Evolutionary conservation across 1,140 invertebrate genomes (phyloP), one percentile per base, ranked within the genome.

Genomic region (Cotesia typhae): DNA sequence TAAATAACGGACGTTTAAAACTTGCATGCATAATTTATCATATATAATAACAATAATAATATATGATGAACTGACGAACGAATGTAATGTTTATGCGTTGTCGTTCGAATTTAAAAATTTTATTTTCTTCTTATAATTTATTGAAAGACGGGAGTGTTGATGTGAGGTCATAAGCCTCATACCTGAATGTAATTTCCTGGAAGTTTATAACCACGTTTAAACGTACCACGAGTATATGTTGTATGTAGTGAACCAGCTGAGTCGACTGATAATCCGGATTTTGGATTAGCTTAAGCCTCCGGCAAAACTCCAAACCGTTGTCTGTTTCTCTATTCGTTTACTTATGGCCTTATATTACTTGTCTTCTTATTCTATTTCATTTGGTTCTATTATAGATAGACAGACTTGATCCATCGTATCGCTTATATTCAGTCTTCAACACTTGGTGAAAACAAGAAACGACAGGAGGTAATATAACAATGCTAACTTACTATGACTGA

Each of bases 191-290:
- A 57, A 57, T 57, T 57, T 20, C 53, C 20, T 28, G 59, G 59
- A 60, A 60, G 59, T 60, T 60, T 57, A 20, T 14, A 17, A 57
- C 59, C n/a, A 60, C 14, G 9, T 10, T 36, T 36, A 60, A 28
- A 7, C n/a, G 59, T 35, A 10, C 9, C 28, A 36, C 9, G 59
- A 35, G 59, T 60, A 12, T 64, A 20, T 66, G 52, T 70, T 52
- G n/a, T 35, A 63, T 60, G n/a, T 59, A 12, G 47, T 17, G 35
- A 47, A 52, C 60, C 70, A 71, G 70, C 61, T 71, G 70, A 71
- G 61, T 38, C 70, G 28, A 57, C 37, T 38, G 59, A 69, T 76
- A 76, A 76, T 73, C 75, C 75, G 75, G 75, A 76, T 76, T 76
- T 74, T 55, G 72, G 75, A 76, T 76, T 76, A 76, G 59, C 53